phyloP scores from a whole-genome alignment of 2,113 vertebrate species.

The Tor tambroides region DNA sequence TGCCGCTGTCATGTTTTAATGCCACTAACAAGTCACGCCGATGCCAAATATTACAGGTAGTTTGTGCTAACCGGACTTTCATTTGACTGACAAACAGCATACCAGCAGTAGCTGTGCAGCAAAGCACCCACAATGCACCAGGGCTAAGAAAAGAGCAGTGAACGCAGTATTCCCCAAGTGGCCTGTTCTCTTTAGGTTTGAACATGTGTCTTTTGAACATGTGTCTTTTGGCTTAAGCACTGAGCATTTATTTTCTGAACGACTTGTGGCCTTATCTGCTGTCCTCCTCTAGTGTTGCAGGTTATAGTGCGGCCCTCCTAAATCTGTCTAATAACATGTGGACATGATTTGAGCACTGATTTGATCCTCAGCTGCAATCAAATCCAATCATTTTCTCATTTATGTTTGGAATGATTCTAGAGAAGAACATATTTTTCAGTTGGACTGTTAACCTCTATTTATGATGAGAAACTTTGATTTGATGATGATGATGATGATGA shows the following conservation, averaged over 20 bases:
- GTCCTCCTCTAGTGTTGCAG: constrained; percentile 1
- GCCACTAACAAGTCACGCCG: not conserved
- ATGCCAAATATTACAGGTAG: not conserved
- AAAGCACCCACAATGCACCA: not conserved
- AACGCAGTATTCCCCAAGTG: constrained; percentile 9
- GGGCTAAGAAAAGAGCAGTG: constrained; percentile 14
- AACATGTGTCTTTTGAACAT: constrained; percentile 45
- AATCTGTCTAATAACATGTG: constrained; percentile 37
- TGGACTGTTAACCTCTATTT: constrained; percentile 36
- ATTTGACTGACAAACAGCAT: not conserved
- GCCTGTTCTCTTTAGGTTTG: constrained; percentile 45
- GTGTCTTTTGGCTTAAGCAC: constrained; percentile 46
- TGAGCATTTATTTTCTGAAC: not conserved
- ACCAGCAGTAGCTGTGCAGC: not conserved
- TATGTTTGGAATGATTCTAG: constrained; percentile 17
- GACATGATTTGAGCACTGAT: constrained; percentile 38
- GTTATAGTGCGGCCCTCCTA: constrained; percentile 13
- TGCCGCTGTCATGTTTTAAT: not conserved
- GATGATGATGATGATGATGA: constrained; percentile 37
- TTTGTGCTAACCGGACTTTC: not conserved
- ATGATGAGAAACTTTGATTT: constrained; percentile 48
- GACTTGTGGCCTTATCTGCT: constrained; percentile 8
- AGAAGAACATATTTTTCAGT: constrained; percentile 35
- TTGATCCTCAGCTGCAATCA: constrained; percentile 40
- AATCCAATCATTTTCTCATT: constrained; percentile 60